Percentiles rank a stretch among this genome's conserved stretches.
These are phyloP conservation scores for Lasioglossum calceatum DNA, from an alignment of 2,888 invertebrate species.

Conservation along the genomic window DNA sequence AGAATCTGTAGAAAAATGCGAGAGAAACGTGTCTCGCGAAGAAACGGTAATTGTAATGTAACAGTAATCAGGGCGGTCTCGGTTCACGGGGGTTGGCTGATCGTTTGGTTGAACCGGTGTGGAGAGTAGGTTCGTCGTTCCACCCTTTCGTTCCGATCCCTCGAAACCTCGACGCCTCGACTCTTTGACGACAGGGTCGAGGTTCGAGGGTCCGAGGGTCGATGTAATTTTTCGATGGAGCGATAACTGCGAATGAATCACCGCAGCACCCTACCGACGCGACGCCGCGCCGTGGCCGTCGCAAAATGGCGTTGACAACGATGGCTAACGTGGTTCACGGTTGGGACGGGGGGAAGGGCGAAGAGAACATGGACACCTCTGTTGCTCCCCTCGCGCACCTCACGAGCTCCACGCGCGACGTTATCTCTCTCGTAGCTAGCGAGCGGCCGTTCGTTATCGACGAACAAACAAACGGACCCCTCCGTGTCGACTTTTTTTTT, in stretches of 20 bases:
- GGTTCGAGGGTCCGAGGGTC: not conserved
- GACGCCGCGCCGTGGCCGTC: not conserved
- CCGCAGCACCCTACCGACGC: conserved; percentile 27
- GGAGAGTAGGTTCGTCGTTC: not conserved
- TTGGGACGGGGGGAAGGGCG: conserved; percentile 1
- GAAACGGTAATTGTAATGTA: not conserved
- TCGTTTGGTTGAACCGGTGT: not conserved
- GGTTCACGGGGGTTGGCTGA: not conserved
- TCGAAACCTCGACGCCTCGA: not conserved
- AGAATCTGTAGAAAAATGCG: not conserved
- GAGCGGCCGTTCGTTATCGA: conserved; percentile 75
- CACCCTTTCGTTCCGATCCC: not conserved
- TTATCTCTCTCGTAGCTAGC: conserved; percentile 62
- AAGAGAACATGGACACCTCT: conserved; percentile 35
- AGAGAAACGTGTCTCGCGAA: not conserved
- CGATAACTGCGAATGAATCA: conserved; percentile 35
- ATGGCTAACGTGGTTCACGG: not conserved
- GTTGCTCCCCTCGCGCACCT: conserved; percentile 29
- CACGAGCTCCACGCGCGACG: conserved; percentile 29
- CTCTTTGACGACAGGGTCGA: not conserved
- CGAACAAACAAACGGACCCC: conserved; percentile 78
- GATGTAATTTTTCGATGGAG: conserved; percentile 16
- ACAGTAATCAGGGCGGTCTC: not conserved
- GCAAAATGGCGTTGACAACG: conserved; percentile 71
- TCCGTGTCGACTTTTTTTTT: conserved; percentile 61